phyloP scores from a whole-genome alignment of 2,797 vertebrate species.

The Premnoplex brunnescens region DNA sequence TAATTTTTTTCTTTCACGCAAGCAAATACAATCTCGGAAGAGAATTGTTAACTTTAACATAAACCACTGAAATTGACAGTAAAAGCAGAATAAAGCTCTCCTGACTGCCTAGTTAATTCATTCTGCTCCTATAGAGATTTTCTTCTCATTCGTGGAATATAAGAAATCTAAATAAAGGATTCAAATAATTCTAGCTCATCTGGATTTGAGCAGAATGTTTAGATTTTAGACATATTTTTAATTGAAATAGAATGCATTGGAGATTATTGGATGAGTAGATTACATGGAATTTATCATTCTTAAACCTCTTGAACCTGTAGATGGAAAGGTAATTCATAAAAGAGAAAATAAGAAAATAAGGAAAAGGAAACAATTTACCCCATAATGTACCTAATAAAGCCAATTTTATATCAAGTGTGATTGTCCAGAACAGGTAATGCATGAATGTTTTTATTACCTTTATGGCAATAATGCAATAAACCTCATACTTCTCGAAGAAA shows the following conservation, averaged over 20 bases:
- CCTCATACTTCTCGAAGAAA: background rate
- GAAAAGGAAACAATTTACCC: conserved; percentile 28
- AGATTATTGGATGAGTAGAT: background rate
- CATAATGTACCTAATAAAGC: background rate
- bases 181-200: background rate
- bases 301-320: background rate
- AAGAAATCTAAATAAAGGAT: background rate
- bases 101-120: background rate
- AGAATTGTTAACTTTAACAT: background rate
- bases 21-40: background rate
- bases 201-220: background rate
- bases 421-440: conserved; percentile 23
- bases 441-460: background rate
- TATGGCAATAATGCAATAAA: background rate
- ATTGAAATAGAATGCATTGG: background rate
- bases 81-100: background rate
- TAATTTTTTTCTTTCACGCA: background rate
- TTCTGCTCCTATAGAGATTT: background rate
- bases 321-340: background rate
- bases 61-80: background rate
- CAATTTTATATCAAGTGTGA: background rate
- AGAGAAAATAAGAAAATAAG: conserved; percentile 15
- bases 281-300: background rate
- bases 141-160: background rate
- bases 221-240: background rate